These are phyloP conservation scores for Griposia aprilina DNA, from an alignment of 2,888 invertebrate genomes.

Conservation along the genomic window DNA sequence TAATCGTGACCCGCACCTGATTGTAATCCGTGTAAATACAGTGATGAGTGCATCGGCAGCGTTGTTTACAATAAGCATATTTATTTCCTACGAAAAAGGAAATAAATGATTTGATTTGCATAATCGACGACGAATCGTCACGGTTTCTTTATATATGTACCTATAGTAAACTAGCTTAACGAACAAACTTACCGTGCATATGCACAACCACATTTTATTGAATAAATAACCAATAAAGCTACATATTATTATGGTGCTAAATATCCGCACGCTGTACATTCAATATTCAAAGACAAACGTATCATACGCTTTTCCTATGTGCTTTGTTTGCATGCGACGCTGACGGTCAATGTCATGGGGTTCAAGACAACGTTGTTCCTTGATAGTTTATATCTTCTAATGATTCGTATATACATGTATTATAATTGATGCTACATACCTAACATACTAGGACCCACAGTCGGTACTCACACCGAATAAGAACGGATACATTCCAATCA, in stretches of 20 bases:
- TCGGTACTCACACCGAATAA: conserved; percentile 6
- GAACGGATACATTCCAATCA: conserved; percentile 70
- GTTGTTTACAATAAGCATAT: conserved; percentile 65
- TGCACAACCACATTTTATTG: conserved; percentile 73
- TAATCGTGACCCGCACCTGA: conserved; percentile 80
- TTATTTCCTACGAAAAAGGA: conserved; percentile 81
- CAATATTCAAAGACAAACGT: conserved; percentile 57
- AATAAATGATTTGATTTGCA: conserved; percentile 84
- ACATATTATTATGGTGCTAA: conserved; percentile 77
- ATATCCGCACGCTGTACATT: conserved; percentile 59
- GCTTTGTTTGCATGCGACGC: conserved; percentile 55
- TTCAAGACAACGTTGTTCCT: conserved; percentile 25
- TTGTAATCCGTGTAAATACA: conserved; percentile 72
- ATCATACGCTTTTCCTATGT: conserved; percentile 69
- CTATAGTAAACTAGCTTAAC: conserved; percentile 72
- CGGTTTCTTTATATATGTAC: conserved; percentile 79
- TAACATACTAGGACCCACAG: neutral
- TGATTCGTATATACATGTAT: neutral
- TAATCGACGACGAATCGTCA: conserved; percentile 79
- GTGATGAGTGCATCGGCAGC: conserved; percentile 76
- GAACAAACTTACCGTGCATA: conserved; percentile 70
- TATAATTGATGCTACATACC: conserved; percentile 31
- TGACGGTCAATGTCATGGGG: conserved; percentile 45
- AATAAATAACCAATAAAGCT: conserved; percentile 82
- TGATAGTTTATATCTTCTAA: neutral